Conservation (phyloP, 2,888 invertebrate species). For the Eubasilissa splendida region DNA sequence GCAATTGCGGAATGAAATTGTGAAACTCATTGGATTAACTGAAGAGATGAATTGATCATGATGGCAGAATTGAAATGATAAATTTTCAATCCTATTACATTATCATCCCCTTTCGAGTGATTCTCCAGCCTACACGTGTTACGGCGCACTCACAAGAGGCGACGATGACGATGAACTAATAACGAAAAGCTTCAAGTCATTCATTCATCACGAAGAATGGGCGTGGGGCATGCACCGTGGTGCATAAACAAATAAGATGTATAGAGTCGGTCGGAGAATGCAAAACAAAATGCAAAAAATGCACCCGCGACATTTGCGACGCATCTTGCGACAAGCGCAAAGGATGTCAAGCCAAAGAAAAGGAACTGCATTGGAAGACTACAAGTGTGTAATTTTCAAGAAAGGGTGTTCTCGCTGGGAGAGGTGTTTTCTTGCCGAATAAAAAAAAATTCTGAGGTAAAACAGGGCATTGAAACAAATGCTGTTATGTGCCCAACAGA, state of each 20-base stretch:
- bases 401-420: slow-evolving; percentile 33
- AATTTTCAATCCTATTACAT: no score
- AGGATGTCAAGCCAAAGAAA: slow-evolving; percentile 30
- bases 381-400: slow-evolving; percentile 13
- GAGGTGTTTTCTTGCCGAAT: slow-evolving; percentile 12
- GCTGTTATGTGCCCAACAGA: background rate
- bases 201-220: slow-evolving; percentile 30
- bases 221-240: slow-evolving; percentile 18
- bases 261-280: slow-evolving; percentile 28
- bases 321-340: slow-evolving; percentile 43
- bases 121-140: background rate
- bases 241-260: slow-evolving; percentile 7
- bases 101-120: no score
- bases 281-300: slow-evolving; percentile 37
- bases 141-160: slow-evolving; percentile 25
- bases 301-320: slow-evolving; percentile 39
- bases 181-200: slow-evolving; percentile 14
- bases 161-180: slow-evolving; percentile 7
- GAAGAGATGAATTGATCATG: no score
- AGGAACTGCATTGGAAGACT: slow-evolving; percentile 14
- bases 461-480: background rate
- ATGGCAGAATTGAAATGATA: no score
- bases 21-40: no score
- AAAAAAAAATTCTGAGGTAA: background rate
- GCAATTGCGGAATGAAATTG: no score